Conservation (phyloP, 2,888 invertebrate genomes). For the Chirona hameri region DNA sequence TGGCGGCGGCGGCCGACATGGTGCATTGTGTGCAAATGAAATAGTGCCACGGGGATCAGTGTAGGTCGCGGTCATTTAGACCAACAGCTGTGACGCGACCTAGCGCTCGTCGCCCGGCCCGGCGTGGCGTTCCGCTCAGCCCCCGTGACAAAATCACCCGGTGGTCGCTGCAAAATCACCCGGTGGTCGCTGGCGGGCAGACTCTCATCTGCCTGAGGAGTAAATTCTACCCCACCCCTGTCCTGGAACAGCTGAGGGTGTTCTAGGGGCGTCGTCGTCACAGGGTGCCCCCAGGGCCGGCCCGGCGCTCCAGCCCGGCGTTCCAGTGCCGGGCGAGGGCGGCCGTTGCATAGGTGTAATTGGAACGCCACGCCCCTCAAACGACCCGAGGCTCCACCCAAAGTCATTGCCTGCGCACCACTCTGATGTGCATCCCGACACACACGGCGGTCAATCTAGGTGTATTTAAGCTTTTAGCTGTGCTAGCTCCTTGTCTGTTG, state of each 20-base stretch:
- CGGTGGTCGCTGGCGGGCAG: too few species aligned
- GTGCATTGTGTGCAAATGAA: slow-evolving; percentile 22
- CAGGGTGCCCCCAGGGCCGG: too few species aligned
- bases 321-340: neutral
- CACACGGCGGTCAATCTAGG: neutral
- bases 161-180: too few species aligned
- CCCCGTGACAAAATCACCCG: neutral
- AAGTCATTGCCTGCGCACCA: neutral
- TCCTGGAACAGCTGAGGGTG: too few species aligned
- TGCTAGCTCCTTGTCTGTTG: neutral
- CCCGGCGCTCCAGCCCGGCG: too few species aligned
- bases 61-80: neutral
- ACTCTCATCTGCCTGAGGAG: too few species aligned
- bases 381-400: neutral
- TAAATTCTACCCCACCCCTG: too few species aligned
- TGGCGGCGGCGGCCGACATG: neutral
- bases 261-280: too few species aligned
- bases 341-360: neutral
- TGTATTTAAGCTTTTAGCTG: neutral
- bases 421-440: too few species aligned
- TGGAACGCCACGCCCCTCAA: neutral
- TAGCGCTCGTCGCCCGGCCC: too few species aligned
- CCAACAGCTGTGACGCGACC: neutral
- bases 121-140: neutral
- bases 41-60: neutral